A percentile compares a stretch with the other conserved stretches of the same genome.
Conservation (phyloP, 2,797 vertebrate species). For the Mionectes olivaceus region DNA sequence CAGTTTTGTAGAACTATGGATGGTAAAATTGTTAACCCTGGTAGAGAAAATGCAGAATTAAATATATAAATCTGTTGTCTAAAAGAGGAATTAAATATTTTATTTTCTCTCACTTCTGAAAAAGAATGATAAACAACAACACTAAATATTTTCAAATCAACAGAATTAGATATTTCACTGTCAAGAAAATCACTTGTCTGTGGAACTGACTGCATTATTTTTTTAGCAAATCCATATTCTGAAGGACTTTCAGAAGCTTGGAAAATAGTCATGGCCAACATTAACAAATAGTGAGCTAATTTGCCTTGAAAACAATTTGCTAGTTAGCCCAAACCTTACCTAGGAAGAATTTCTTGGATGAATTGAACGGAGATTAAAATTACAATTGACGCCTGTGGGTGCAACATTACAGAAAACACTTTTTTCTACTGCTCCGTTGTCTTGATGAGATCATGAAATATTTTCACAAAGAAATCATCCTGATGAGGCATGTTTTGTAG, state of each 20-base stretch:
- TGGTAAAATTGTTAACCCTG: neutral
- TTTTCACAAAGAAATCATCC: neutral
- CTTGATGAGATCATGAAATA: neutral
- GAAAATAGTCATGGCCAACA: neutral
- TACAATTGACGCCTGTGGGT: neutral
- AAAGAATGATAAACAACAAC: neutral
- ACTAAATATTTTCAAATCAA: conserved; percentile 7
- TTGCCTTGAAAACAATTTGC: neutral
- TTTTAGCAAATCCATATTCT: neutral
- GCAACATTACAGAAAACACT: neutral
- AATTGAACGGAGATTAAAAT: neutral
- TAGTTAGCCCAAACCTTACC: neutral
- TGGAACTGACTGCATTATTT: neutral
- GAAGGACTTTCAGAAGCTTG: neutral
- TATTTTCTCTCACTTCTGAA: neutral
- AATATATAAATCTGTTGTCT: neutral
- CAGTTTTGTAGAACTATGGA: neutral
- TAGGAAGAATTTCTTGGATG: neutral
- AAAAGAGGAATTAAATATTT: neutral
- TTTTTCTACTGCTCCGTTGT: neutral
- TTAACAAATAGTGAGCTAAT: neutral
- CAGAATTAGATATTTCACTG: neutral
- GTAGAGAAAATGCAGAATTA: neutral
- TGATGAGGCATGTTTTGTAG: neutral
- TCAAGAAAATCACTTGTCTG: neutral